Percentiles rank a stretch among this genome's conserved stretches.
Evolutionary conservation across 2,113 vertebrate species (phyloP).

Genomic region (Hippocampus mohnikei): DNA sequence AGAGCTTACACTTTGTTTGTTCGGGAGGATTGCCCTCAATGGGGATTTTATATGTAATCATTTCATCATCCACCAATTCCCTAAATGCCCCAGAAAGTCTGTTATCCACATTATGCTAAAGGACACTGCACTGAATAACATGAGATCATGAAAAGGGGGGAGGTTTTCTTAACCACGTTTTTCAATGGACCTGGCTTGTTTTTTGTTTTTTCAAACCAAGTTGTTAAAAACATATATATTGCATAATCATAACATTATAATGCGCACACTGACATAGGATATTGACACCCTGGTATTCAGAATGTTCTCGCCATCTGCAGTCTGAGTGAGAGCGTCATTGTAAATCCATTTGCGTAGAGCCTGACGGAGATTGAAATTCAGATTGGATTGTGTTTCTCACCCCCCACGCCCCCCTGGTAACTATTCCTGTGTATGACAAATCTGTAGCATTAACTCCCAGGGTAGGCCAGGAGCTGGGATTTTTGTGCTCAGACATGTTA

Average conservation of each 20-base stretch:
- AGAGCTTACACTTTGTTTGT: constrained; percentile 71
- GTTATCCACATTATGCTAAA: constrained; percentile 62
- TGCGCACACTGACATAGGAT: constrained; percentile 20
- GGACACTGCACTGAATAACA: constrained; percentile 59
- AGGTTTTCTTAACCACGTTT: too few species aligned
- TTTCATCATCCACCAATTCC: constrained; percentile 71
- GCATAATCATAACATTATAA: constrained; percentile 24
- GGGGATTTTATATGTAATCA: constrained; percentile 69
- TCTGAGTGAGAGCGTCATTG: constrained; percentile 42
- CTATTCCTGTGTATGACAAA: constrained; percentile 69
- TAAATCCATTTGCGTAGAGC: constrained; percentile 57
- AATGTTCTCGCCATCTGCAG: constrained; percentile 29
- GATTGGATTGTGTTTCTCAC: constrained; percentile 62
- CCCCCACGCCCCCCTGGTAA: constrained; percentile 23
- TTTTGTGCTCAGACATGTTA: constrained; percentile 72
- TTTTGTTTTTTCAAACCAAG: too few species aligned
- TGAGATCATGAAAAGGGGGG: constrained; percentile 7
- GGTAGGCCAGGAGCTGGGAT: constrained; percentile 63
- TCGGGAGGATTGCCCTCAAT: constrained; percentile 60
- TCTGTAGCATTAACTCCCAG: constrained; percentile 70
- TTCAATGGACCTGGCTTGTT: too few species aligned
- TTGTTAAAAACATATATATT: constrained; percentile 20
- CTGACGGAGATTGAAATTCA: constrained; percentile 67
- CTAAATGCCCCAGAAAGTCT: constrained; percentile 62
- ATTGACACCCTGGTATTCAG: constrained; percentile 25